These are phyloP conservation scores for Trichosurus vulpecula DNA, from an alignment of 2,797 vertebrate species.

Conservation along the genomic window DNA sequence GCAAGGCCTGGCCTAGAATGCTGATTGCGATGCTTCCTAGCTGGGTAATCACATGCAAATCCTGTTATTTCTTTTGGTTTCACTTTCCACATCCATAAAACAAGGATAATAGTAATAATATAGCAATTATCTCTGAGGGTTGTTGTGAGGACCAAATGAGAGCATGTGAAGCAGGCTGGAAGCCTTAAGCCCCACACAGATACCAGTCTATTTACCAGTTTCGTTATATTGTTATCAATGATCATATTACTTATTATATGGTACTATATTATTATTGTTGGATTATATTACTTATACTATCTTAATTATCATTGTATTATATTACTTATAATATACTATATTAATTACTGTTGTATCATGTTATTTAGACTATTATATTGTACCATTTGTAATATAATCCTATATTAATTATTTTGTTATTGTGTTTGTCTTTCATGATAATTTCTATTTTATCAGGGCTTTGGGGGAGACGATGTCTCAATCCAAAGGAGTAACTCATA, in stretches of 20 bases:
- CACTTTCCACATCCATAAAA: neutral
- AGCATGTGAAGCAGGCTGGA: neutral
- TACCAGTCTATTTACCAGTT: neutral
- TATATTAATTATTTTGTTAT: neutral
- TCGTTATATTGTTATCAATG: neutral
- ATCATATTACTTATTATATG: neutral
- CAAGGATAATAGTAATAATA: neutral
- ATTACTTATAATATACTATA: no score
- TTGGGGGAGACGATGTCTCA: neutral
- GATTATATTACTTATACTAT: neutral
- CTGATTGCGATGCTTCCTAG: neutral
- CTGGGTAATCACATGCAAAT: neutral
- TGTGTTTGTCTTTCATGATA: neutral
- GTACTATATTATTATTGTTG: no score
- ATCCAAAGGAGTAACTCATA: neutral
- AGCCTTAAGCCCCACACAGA: neutral
- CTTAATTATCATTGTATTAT: no score
- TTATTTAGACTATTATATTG: no score
- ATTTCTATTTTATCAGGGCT: neutral
- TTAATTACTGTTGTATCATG: no score
- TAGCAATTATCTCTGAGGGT: neutral
- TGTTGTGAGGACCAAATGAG: neutral
- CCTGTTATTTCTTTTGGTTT: neutral
- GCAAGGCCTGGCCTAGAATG: neutral
- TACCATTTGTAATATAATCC: no score